Evolutionary conservation across 1,140 invertebrate genomes (phyloP), one percentile per base, ranked within the genome.

Genomic region (Brachionus rubens): DNA sequence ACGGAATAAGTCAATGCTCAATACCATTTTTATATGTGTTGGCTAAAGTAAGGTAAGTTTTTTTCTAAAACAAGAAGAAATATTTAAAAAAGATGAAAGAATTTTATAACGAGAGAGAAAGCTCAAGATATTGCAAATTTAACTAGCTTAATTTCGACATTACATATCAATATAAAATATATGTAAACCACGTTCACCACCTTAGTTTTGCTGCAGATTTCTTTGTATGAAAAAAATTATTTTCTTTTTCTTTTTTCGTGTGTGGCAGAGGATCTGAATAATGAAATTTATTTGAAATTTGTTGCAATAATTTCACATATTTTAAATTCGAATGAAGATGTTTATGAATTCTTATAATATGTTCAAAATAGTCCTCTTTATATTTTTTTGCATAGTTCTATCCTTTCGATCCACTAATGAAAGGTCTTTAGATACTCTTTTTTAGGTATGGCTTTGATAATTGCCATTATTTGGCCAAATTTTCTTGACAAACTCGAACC

Each of bases 1-100:
- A 47, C 97, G 91, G 82, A 99, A 99, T 54, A 96, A 85, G 85
- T 99, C 96, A 80, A 99, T 88, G 86, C 99, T 95, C n/a, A 99
- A 86, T 54, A 98, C 96, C 96, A 99, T 99, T 76, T 79, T 85
- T 56, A 10, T 19, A 33, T n/a, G n/a, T n/a, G n/a, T n/a, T n/a
- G n/a, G n/a, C n/a, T n/a, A n/a, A n/a, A n/a, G n/a, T n/a, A n/a
- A n/a, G n/a, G n/a, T 7, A 75, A 70, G 36, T 33, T 36, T n/a
- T 40, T 59, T 10, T 59, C 28, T 59, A 36, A 28, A 36, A 36
- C 10, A 36, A 16, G 30, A 59, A 59, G 36, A 59, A 36, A 59
- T 33, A 59, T 59, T 16, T 33, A 12, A 28, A 54, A 26, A 59
- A 33, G n/a, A 59, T 33, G 30, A 36, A 12, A 19, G 36, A 33